Conservation (phyloP, 1,140 invertebrate species). For the Rhynchophorus ferrugineus region DNA sequence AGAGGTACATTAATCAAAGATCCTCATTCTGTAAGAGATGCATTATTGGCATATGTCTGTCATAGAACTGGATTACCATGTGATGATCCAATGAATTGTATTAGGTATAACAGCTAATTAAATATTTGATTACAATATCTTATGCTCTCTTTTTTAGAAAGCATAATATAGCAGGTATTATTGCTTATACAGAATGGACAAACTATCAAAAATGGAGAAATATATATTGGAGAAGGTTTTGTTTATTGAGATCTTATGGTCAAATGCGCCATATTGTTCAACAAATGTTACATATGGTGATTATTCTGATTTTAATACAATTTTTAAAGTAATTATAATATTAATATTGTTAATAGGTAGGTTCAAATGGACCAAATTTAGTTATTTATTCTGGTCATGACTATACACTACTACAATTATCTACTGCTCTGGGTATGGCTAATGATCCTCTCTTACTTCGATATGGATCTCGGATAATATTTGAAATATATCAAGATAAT, state of each 20-base stretch:
- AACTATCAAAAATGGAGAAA: constrained; percentile 58
- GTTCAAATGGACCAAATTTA: constrained; percentile 68
- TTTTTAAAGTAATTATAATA: not conserved
- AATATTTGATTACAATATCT: not conserved
- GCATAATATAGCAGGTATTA: constrained; percentile 63
- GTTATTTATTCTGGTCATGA: constrained; percentile 88
- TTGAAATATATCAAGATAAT: constrained; percentile 65
- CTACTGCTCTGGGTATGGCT: constrained; percentile 64
- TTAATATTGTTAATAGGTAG: constrained; percentile 36
- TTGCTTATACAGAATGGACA: constrained; percentile 70
- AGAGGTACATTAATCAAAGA: constrained; percentile 27
- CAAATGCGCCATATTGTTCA: constrained; percentile 68
- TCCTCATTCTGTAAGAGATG: constrained; percentile 69
- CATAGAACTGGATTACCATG: constrained; percentile 75
- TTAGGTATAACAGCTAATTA: constrained; percentile 25
- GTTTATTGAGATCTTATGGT: constrained; percentile 67
- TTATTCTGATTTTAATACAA: not conserved
- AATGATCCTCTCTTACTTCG: constrained; percentile 54
- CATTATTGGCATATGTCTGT: constrained; percentile 73
- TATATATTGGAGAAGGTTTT: constrained; percentile 54
- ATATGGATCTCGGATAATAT: constrained; percentile 77
- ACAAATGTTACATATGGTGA: constrained; percentile 66
- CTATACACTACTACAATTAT: constrained; percentile 76
- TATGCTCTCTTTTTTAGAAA: constrained; percentile 45
- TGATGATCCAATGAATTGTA: constrained; percentile 33